A percentile compares a stretch with the other conserved stretches of the same genome.
These are phyloP conservation scores for Scaptomyza cyrtandrae DNA, from an alignment of 2,888 invertebrate species.

Conservation along the genomic window DNA sequence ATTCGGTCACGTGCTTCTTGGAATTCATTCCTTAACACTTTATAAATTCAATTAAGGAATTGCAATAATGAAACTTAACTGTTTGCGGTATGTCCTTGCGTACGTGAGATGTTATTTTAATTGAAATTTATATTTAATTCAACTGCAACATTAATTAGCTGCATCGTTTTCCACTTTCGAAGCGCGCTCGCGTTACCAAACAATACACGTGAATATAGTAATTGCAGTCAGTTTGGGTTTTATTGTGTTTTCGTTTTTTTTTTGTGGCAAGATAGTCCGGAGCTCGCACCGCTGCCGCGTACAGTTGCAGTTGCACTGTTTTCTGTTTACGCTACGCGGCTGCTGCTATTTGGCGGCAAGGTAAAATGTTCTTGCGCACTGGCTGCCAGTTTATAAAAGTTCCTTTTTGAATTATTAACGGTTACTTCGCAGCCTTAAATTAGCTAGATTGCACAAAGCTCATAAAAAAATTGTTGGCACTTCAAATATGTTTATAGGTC, in stretches of 20 bases:
- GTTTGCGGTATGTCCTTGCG: conserved; percentile 23
- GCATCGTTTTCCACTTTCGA: conserved; percentile 30
- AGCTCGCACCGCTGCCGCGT: conserved; percentile 37
- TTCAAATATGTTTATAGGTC: not conserved
- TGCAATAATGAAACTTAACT: conserved; percentile 44
- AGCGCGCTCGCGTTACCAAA: conserved; percentile 24
- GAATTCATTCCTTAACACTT: not conserved
- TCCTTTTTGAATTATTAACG: conserved; percentile 38
- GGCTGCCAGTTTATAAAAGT: conserved; percentile 13
- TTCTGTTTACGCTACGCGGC: conserved; percentile 61
- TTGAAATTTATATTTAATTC: conserved; percentile 46
- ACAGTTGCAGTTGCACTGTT: conserved; percentile 78
- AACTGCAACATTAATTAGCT: conserved; percentile 44
- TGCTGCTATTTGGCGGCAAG: conserved; percentile 69
- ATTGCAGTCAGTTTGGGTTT: conserved; percentile 27
- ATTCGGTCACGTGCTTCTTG: conserved; percentile 22
- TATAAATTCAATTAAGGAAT: conserved; percentile 7
- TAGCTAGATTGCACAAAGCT: conserved; percentile 36
- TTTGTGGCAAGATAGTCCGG: conserved; percentile 6
- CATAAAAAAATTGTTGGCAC: not conserved
- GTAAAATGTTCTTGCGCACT: conserved; percentile 61
- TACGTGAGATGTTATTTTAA: conserved; percentile 13
- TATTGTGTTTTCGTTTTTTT: not conserved
- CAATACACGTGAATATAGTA: conserved; percentile 25
- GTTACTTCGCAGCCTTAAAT: not conserved